These are phyloP conservation scores for Temnopleurus reevesii DNA, from an alignment of 53 echinoderm and acorn worm species.

Conservation along the genomic window DNA sequence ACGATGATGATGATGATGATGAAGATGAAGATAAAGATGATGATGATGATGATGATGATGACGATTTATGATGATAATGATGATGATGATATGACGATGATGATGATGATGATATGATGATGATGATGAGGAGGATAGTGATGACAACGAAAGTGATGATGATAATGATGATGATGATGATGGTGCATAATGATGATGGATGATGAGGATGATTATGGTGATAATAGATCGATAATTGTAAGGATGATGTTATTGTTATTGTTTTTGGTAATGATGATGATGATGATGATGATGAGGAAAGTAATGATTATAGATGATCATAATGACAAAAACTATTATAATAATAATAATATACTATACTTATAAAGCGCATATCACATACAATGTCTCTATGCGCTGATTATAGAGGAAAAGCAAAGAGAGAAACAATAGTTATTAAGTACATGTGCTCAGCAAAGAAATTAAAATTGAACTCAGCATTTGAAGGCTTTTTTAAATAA, in stretches of 20 bases:
- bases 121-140: background rate
- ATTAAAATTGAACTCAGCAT: too few species aligned
- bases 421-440: too few species aligned
- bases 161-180: slow-evolving; percentile 3
- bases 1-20: background rate
- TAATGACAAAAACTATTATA: background rate
- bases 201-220: background rate
- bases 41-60: background rate
- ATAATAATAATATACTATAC: too few species aligned
- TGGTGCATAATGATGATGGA: slow-evolving; percentile 15
- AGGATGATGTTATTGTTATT: too few species aligned
- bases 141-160: background rate
- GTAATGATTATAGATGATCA: background rate
- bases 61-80: background rate
- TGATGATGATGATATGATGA: background rate
- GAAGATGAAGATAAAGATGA: background rate
- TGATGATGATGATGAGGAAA: too few species aligned
- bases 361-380: too few species aligned
- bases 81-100: background rate
- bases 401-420: too few species aligned
- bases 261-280: background rate
- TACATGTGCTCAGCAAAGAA: too few species aligned
- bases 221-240: background rate
- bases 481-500: too few species aligned
- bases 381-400: too few species aligned